Evolutionary conservation across 1,140 invertebrate genomes (phyloP).

Genomic region (Drosophila dunni): DNA sequence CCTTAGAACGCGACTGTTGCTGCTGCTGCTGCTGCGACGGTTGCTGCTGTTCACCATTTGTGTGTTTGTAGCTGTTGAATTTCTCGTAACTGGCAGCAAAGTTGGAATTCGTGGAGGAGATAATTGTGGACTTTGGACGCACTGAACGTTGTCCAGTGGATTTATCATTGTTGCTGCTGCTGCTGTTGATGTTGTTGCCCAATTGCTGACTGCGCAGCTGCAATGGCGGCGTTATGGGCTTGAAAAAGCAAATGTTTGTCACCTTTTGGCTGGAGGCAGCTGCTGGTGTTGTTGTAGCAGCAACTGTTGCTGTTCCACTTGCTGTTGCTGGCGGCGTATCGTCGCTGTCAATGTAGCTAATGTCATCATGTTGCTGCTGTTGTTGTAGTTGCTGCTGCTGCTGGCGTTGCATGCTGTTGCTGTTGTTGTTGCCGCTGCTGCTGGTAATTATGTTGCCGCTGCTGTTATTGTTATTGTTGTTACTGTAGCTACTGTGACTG

Average conservation of each 20-base stretch:
- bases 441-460: slow-evolving; percentile 22
- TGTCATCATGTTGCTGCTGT: slow-evolving; percentile 74
- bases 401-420: slow-evolving; percentile 17
- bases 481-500: slow-evolving; percentile 16
- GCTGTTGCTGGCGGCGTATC: slow-evolving; percentile 54
- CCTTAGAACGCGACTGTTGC: neutral
- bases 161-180: slow-evolving; percentile 14
- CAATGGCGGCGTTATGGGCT: slow-evolving; percentile 65
- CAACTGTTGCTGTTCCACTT: neutral
- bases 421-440: slow-evolving; percentile 49
- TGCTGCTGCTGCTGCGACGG: too few relatives aligned
- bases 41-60: slow-evolving; percentile 51
- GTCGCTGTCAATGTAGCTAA: slow-evolving; percentile 83
- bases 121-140: slow-evolving; percentile 78
- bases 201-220: slow-evolving; percentile 42
- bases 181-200: slow-evolving; percentile 13
- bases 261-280: slow-evolving; percentile 28
- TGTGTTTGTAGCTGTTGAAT: slow-evolving; percentile 68
- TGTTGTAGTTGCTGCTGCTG: slow-evolving; percentile 49
- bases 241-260: slow-evolving; percentile 61
- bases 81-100: slow-evolving; percentile 71
- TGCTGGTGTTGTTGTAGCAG: slow-evolving; percentile 22
- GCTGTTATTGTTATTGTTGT: slow-evolving; percentile 30
- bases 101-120: slow-evolving; percentile 67
- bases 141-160: slow-evolving; percentile 34